Conservation (phyloP, 2,888 invertebrate genomes). For the Zygogramma bicolorata region DNA sequence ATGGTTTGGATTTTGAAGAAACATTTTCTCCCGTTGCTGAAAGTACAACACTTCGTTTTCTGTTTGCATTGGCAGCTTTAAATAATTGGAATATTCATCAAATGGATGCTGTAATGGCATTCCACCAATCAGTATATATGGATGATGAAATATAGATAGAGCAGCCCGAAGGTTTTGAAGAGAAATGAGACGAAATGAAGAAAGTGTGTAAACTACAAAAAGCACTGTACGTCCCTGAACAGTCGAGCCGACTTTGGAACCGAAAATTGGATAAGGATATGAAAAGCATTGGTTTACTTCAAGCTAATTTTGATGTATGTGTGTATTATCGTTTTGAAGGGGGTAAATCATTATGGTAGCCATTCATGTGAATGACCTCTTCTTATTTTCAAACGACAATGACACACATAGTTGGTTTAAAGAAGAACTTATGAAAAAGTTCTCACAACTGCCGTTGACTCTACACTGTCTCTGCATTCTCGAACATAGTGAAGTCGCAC, state of each 20-base stretch:
- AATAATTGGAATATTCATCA: constrained; percentile 6
- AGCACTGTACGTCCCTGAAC: constrained; percentile 5
- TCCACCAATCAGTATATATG: background rate
- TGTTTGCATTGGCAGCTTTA: constrained; percentile 18
- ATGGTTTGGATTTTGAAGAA: constrained; percentile 23
- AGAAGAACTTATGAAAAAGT: too few relatives aligned
- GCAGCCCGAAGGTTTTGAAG: constrained; percentile 11
- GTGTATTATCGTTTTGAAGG: too few relatives aligned
- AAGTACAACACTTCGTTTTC: constrained; percentile 21
- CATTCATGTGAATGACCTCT: too few relatives aligned
- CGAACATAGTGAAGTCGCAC: too few relatives aligned
- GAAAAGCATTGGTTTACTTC: background rate
- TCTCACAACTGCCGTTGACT: too few relatives aligned
- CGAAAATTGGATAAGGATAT: background rate
- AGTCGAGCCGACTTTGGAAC: too few relatives aligned
- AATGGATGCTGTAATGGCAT: constrained; percentile 24
- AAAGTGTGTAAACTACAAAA: constrained; percentile 4
- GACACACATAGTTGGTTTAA: too few relatives aligned
- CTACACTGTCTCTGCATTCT: too few relatives aligned
- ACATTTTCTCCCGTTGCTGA: constrained; percentile 29
- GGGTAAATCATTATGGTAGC: too few relatives aligned
- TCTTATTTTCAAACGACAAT: too few relatives aligned
- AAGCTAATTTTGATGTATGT: too few relatives aligned
- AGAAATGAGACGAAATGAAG: background rate
- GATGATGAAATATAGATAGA: constrained; percentile 12